Conservation (phyloP, 2,797 vertebrate genomes). For the Gouania willdenowi region DNA sequence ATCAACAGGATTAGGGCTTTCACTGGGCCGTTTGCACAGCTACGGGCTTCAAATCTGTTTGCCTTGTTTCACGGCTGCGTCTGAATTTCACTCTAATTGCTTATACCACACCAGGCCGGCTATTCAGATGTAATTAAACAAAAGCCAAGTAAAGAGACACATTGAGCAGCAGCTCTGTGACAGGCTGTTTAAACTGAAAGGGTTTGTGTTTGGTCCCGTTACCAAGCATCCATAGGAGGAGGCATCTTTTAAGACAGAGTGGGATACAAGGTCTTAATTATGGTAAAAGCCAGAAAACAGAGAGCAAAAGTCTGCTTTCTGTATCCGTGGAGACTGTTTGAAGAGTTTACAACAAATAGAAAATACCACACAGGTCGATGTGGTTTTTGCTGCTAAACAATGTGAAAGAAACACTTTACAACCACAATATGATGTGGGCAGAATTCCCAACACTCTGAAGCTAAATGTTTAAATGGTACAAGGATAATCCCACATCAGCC, state of each 20-base stretch:
- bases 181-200: slow-evolving; percentile 46
- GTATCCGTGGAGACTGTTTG: slow-evolving; percentile 11
- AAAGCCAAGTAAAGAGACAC: slow-evolving; percentile 59
- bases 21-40: slow-evolving; percentile 65
- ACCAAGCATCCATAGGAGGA: slow-evolving; percentile 40
- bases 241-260: slow-evolving; percentile 41
- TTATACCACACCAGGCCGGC: slow-evolving; percentile 50
- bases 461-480: too few species aligned
- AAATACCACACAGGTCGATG: slow-evolving; percentile 42
- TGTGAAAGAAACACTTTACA: too few species aligned
- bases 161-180: slow-evolving; percentile 48
- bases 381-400: too few species aligned
- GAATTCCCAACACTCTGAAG: too few species aligned
- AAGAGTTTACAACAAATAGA: slow-evolving; percentile 16
- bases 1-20: slow-evolving; percentile 76
- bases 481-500: too few species aligned
- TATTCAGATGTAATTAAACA: slow-evolving; percentile 65
- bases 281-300: slow-evolving; percentile 20
- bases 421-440: too few species aligned
- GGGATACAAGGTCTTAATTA: slow-evolving; percentile 42
- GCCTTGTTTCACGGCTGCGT: slow-evolving; percentile 51
- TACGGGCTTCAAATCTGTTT: slow-evolving; percentile 73
- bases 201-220: slow-evolving; percentile 40
- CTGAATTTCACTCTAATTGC: slow-evolving; percentile 70
- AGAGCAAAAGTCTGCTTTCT: slow-evolving; percentile 29